phyloP scores from a whole-genome alignment of 2,888 invertebrate genomes.

The Panzeria rudis region DNA sequence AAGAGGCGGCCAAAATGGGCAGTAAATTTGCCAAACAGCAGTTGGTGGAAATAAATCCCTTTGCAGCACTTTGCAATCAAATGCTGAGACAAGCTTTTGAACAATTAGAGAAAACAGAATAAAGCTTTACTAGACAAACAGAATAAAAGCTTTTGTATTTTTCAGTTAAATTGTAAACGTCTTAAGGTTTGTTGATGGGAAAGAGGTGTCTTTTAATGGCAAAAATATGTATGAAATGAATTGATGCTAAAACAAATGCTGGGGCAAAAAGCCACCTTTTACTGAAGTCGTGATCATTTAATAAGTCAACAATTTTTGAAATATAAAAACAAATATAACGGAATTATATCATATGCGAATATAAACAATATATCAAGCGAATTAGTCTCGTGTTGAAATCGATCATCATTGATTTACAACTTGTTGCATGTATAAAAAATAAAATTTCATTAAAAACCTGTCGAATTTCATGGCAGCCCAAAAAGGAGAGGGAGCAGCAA shows the following conservation, averaged over 20 bases:
- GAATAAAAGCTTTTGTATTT: too few relatives aligned
- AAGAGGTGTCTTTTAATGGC: neutral
- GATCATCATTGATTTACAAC: conserved; percentile 73
- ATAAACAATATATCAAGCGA: conserved; percentile 66
- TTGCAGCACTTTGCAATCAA: conserved; percentile 97
- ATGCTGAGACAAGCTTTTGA: conserved; percentile 93
- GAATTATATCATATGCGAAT: conserved; percentile 17
- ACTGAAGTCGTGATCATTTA: conserved; percentile 43
- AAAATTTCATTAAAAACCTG: conserved; percentile 70
- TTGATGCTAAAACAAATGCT: neutral
- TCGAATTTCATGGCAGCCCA: conserved; percentile 50
- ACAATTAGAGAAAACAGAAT: conserved; percentile 79
- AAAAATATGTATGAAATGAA: neutral
- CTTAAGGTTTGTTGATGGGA: neutral
- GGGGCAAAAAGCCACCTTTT: conserved; percentile 48
- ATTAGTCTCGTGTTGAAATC: conserved; percentile 73
- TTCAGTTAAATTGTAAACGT: too few relatives aligned
- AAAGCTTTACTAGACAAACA: neutral
- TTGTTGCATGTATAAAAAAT: conserved; percentile 61
- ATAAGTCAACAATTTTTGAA: conserved; percentile 31
- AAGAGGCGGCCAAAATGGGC: conserved; percentile 91
- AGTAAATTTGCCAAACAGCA: conserved; percentile 94
- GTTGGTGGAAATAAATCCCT: conserved; percentile 95
- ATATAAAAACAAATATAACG: conserved; percentile 47
- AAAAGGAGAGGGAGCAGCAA: conserved; percentile 42